Conservation (phyloP, 2,888 invertebrate species). For the Nomada lathburiana region DNA sequence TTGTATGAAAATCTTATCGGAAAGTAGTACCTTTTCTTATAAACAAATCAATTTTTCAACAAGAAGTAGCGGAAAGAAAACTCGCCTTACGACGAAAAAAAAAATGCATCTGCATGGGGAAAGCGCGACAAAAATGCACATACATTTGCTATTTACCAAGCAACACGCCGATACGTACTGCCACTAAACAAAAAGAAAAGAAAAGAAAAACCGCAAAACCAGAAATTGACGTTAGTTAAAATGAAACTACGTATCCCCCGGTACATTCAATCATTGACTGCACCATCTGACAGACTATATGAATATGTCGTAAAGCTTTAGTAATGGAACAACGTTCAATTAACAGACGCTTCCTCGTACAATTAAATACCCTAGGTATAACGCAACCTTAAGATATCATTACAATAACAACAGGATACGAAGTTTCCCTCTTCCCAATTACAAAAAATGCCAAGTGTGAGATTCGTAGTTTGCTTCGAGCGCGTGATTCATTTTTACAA, state of each 20-base stretch:
- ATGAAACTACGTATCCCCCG: conserved; percentile 7
- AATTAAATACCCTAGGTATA: conserved; percentile 66
- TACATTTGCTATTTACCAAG: conserved; percentile 29
- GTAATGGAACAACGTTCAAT: conserved; percentile 32
- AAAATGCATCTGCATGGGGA: conserved; percentile 56
- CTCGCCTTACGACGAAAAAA: conserved; percentile 19
- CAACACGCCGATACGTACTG: conserved; percentile 27
- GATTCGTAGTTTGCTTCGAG: conserved; percentile 34
- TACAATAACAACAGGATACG: conserved; percentile 33
- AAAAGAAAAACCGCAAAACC: not conserved
- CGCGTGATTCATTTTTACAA: not conserved
- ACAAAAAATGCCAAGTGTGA: conserved; percentile 53
- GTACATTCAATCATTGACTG: conserved; percentile 10
- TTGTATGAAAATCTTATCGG: not conserved
- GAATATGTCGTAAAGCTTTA: conserved; percentile 43
- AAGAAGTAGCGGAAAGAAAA: conserved; percentile 45
- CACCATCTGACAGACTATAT: conserved; percentile 21
- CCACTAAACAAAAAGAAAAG: not conserved
- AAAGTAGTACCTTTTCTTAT: no score
- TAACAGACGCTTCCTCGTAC: conserved; percentile 34
- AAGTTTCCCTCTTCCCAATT: conserved; percentile 36
- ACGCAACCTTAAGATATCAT: conserved; percentile 44
- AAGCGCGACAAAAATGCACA: conserved; percentile 54
- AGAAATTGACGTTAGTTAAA: conserved; percentile 2
- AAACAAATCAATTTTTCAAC: not conserved